Percentiles rank a stretch among this genome's conserved stretches.
phyloP scores from a whole-genome alignment of 2,797 vertebrate species.

The Scleropages formosus region DNA sequence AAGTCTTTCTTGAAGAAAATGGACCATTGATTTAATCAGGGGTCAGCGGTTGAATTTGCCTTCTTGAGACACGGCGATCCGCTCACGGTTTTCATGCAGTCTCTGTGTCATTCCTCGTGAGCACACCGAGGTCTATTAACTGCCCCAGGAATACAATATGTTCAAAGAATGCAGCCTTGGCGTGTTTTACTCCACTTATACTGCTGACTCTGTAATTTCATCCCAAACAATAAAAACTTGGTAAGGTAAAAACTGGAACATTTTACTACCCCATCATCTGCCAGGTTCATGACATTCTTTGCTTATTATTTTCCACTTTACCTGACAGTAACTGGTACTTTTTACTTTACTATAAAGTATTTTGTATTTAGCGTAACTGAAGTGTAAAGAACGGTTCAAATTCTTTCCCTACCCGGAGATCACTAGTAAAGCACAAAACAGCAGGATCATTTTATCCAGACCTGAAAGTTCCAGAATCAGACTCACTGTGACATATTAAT shows the following conservation, averaged over 20 bases:
- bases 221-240: not conserved
- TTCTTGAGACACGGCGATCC: conserved; percentile 56
- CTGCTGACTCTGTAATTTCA: not conserved
- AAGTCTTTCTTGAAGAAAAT: conserved; percentile 64
- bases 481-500: not conserved
- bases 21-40: conserved; percentile 73
- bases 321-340: no score
- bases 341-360: no score
- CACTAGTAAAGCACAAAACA: not conserved
- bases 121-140: no score
- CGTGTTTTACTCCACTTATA: not conserved
- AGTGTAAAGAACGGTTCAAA: no score
- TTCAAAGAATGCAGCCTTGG: not conserved
- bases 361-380: no score
- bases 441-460: not conserved
- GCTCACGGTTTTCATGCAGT: conserved; percentile 56
- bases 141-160: not conserved
- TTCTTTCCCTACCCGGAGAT: not conserved
- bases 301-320: no score
- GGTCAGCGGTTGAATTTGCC: conserved; percentile 50
- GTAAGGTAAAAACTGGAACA: not conserved
- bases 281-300: not conserved
- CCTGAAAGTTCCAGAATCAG: not conserved
- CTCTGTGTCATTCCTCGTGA: no score
- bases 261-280: not conserved